Conservation (phyloP, 2,888 invertebrate genomes). For the Drosophila affinis region DNA sequence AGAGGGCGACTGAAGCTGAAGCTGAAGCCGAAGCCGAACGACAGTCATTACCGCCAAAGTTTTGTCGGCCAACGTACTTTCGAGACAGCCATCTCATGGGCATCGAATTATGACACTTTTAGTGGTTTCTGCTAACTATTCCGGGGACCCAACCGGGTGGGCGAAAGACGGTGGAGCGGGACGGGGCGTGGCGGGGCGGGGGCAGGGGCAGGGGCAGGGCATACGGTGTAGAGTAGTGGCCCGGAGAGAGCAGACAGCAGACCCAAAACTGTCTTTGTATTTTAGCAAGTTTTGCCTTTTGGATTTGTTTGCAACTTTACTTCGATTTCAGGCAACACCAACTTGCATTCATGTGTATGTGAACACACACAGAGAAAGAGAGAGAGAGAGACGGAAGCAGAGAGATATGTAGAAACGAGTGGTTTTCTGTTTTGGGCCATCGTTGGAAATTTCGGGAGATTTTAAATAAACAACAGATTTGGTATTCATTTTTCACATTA, state of each 20-base stretch:
- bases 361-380: background rate
- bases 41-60: slow-evolving; percentile 72
- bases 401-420: background rate
- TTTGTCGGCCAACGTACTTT: slow-evolving; percentile 72
- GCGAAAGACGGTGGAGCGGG: background rate
- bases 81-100: slow-evolving; percentile 80
- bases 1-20: background rate
- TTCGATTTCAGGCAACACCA: slow-evolving; percentile 64
- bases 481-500: too few relatives aligned
- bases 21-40: slow-evolving; percentile 8
- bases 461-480: too few relatives aligned
- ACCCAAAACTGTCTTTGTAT: slow-evolving; percentile 49
- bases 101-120: slow-evolving; percentile 82
- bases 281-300: slow-evolving; percentile 56
- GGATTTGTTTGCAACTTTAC: slow-evolving; percentile 70
- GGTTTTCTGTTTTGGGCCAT: background rate
- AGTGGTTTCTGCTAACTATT: slow-evolving; percentile 68
- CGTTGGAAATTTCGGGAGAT: background rate
- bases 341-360: slow-evolving; percentile 8
- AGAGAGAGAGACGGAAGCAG: background rate
- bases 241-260: slow-evolving; percentile 24
- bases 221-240: slow-evolving; percentile 4
- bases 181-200: too few relatives aligned
- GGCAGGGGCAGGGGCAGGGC: background rate
- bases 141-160: slow-evolving; percentile 18